Evolutionary conservation across 1,140 invertebrate species (phyloP).

Genomic region (Gryon sp.): DNA sequence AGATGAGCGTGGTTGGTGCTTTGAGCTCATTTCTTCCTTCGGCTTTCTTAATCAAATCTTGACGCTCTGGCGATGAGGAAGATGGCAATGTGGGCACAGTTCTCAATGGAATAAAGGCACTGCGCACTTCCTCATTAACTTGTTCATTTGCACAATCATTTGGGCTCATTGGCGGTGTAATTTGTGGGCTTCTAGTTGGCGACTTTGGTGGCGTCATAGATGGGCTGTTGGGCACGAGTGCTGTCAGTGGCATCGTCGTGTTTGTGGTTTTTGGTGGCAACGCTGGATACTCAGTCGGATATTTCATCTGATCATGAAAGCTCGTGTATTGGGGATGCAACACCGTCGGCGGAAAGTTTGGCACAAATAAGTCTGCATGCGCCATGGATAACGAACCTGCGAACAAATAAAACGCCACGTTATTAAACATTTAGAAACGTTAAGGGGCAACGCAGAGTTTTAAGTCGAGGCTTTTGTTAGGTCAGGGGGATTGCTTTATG

Average conservation of each 20-base stretch:
- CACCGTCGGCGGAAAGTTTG: conserved; percentile 69
- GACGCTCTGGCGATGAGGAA: conserved; percentile 82
- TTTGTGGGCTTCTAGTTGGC: conserved; percentile 32
- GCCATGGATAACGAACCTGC: conserved; percentile 74
- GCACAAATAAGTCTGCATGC: conserved; percentile 70
- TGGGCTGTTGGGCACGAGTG: conserved; percentile 38
- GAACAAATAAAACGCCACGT: conserved; percentile 49
- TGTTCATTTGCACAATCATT: conserved; percentile 78
- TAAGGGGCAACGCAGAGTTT: too few species aligned
- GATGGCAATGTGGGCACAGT: conserved; percentile 75
- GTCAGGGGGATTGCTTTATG: conserved; percentile 62
- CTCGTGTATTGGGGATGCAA: conserved; percentile 67
- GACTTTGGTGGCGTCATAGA: conserved; percentile 60
- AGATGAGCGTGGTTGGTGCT: conserved; percentile 79
- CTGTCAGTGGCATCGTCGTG: conserved; percentile 31
- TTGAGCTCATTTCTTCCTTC: conserved; percentile 81
- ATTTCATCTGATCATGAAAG: conserved; percentile 70
- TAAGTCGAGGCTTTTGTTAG: conserved; percentile 67
- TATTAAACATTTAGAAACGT: conserved; percentile 52
- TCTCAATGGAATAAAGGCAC: conserved; percentile 83
- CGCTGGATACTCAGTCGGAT: conserved; percentile 66
- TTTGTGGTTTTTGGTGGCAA: conserved; percentile 63
- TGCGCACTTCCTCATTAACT: conserved; percentile 85
- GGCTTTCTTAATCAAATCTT: conserved; percentile 57
- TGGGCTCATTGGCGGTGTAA: conserved; percentile 72